Conservation (phyloP, 92 coral and sea anemone species). For the Palythoa caribaeorum region DNA sequence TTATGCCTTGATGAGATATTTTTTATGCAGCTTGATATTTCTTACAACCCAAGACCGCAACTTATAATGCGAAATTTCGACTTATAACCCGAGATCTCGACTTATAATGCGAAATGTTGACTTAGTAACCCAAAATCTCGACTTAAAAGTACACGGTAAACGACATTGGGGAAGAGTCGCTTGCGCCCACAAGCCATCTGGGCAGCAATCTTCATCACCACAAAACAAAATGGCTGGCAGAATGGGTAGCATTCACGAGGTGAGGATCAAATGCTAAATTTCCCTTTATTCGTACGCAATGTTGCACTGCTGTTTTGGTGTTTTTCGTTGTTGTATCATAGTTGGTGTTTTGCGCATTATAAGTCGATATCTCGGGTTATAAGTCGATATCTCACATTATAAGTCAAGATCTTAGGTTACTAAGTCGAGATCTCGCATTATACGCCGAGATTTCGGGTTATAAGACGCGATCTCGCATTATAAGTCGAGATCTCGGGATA, state of each 20-base stretch:
- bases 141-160: background rate
- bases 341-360: no score
- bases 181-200: background rate
- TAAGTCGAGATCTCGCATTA: no score
- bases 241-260: background rate
- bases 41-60: background rate
- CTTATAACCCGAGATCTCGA: no score
- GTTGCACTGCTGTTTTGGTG: conserved; percentile 5
- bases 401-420: no score
- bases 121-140: background rate
- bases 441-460: no score
- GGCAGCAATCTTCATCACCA: background rate
- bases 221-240: background rate
- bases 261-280: conserved; percentile 2
- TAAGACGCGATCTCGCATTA: no score
- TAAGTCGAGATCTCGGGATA: no score
- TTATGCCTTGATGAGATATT: no score
- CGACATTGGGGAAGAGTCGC: background rate
- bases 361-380: no score
- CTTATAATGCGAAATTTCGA: no score
- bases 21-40: no score
- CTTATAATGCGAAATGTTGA: background rate
- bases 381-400: no score
- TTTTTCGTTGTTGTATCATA: background rate
- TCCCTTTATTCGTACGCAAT: background rate